Evolutionary conservation across 2,797 vertebrate species (phyloP).

Genomic region (Naso thynnoides): DNA sequence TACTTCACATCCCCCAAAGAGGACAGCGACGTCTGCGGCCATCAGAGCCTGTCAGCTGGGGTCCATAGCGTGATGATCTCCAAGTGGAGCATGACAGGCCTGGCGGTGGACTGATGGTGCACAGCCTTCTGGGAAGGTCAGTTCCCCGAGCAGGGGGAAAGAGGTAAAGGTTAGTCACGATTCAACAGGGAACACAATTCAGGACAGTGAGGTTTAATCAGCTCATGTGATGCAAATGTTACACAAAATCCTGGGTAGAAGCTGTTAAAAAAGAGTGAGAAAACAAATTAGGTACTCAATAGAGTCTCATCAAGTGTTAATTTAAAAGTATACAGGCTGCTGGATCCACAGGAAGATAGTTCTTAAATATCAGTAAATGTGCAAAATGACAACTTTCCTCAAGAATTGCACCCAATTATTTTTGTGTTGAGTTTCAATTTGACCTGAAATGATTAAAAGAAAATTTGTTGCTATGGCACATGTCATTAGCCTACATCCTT

Average conservation of each 20-base stretch:
- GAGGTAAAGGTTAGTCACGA: constrained; percentile 77
- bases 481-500: no score
- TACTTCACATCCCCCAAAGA: constrained; percentile 32
- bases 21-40: constrained; percentile 55
- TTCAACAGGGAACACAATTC: constrained; percentile 46
- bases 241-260: neutral
- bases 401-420: no score
- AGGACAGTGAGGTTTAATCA: constrained; percentile 41
- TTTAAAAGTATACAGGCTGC: no score
- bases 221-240: constrained; percentile 21
- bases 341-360: no score
- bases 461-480: no score
- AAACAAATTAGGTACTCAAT: neutral
- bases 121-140: constrained; percentile 80
- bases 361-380: no score
- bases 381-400: no score
- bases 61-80: constrained; percentile 67
- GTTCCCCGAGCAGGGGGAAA: constrained; percentile 49
- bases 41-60: constrained; percentile 69
- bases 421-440: no score
- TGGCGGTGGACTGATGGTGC: constrained; percentile 65
- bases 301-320: no score
- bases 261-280: neutral
- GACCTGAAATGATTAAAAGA: no score
- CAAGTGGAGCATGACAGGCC: constrained; percentile 71